Evolutionary conservation across 1,140 invertebrate genomes (phyloP).

Genomic region (Leptinotarsa lineolata): DNA sequence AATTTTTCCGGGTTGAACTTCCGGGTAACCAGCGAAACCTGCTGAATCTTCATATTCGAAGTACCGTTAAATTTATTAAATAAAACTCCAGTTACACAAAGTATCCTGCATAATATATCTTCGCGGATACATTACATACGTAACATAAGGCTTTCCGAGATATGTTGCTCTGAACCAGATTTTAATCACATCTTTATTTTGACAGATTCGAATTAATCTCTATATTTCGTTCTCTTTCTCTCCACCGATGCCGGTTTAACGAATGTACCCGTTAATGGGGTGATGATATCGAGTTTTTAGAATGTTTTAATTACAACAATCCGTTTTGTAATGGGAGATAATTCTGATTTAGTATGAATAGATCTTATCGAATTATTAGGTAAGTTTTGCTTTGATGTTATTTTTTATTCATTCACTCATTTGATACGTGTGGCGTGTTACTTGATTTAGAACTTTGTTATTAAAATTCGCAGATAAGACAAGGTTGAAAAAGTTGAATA

Average conservation of each 20-base stretch:
- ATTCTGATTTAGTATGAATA: neutral
- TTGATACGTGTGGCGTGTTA: no score
- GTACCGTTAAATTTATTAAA: constrained; percentile 22
- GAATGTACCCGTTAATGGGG: neutral
- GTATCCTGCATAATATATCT: constrained; percentile 20
- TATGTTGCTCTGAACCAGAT: constrained; percentile 1
- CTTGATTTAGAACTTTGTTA: no score
- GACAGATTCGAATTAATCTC: constrained; percentile 6
- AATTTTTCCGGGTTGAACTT: neutral
- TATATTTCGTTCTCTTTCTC: neutral
- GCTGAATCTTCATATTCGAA: neutral
- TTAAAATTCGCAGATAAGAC: no score
- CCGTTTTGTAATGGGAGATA: neutral
- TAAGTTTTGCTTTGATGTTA: no score
- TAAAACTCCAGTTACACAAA: constrained; percentile 19
- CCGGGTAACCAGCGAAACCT: neutral
- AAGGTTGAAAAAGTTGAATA: no score
- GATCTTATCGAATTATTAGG: neutral
- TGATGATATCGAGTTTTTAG: neutral
- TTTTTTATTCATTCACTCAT: no score
- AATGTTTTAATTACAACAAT: constrained; percentile 1
- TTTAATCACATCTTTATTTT: constrained; percentile 7
- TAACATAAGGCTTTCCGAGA: neutral
- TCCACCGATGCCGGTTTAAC: neutral
- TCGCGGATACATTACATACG: constrained; percentile 10